Base-by-base conservation (phyloP, 2,113 vertebrate genomes). In the Pleuronectes platessa region DNA sequence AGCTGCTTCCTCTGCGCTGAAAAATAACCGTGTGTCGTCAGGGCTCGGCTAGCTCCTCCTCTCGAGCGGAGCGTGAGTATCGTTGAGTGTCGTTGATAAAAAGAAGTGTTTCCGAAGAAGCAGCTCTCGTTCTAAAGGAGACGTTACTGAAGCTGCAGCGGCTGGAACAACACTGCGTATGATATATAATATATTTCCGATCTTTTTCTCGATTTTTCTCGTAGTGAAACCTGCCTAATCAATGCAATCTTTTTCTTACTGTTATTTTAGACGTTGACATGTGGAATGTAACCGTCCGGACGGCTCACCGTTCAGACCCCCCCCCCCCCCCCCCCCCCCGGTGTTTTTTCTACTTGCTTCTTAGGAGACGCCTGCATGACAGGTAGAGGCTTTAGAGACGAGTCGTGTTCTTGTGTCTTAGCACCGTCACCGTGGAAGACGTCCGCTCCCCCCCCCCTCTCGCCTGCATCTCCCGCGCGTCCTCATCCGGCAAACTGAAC, bases 191-290 rank as follows among this genome's bases (percentile, higher is more conserved):
- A 86, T 68, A 83, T 86, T 86, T 86, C 74, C 68, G 71, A 85
- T 2, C 61, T n/a, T 31, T 88, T 79, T 83, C 62, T 81, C 53
- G 15, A 66, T 75, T 18, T 18, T 31, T 86, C 68, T 87, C 54
- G 82, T 91, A 88, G 91, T 92, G 81, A 82, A 89, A 82, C 86
- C 86, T 88, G 89, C 90, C 92, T 89, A 87, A 88, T 86, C 92
- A 92, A 92, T 92, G 92, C 92, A 92, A 92, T 88, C 88, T 83
- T 85, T 86, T 81, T 86, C 86, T 83, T 92, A 92, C 91, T 92
- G 90, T 93, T 92, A 84, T 87, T 86, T 89, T 90, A 89, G 84
- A 90, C 61, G 85, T 92, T 90, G 92, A 93, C 92, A 76, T 93
- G 90, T 93, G 89, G 91, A 93, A 93, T 93, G 90, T 93, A 84